Evolutionary conservation across 2,888 invertebrate genomes (phyloP).

Genomic region (Polydrusus tereticollis): DNA sequence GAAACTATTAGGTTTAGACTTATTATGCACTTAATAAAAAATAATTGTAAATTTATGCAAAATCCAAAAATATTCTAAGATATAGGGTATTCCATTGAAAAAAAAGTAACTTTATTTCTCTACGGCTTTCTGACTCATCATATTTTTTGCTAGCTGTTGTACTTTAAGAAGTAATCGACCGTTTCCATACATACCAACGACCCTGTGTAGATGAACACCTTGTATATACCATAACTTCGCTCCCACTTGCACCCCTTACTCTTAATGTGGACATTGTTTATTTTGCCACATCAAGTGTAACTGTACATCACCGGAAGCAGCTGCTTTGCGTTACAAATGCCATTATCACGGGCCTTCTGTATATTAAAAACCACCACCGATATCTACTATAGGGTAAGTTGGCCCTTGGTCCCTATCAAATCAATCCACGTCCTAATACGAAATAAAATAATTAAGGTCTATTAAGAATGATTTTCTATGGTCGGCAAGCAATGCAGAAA

Average conservation of each 20-base stretch:
- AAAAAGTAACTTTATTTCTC: too few species aligned
- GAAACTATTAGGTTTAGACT: too few species aligned
- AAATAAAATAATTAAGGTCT: constrained; percentile 22
- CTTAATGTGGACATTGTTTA: constrained; percentile 41
- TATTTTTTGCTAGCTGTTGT: too few species aligned
- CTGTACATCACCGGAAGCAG: constrained; percentile 56
- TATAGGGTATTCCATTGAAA: too few species aligned
- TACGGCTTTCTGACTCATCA: too few species aligned
- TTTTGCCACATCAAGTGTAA: constrained; percentile 48
- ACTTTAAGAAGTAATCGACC: too few species aligned
- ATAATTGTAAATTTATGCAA: too few species aligned
- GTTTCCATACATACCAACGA: too few species aligned
- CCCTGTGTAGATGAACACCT: neutral
- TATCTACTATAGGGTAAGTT: constrained; percentile 31
- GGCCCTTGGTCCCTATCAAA: constrained; percentile 64
- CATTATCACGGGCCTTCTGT: constrained; percentile 54
- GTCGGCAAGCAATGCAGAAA: neutral
- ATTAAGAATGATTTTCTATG: neutral
- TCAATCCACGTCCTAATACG: neutral
- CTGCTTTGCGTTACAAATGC: constrained; percentile 64
- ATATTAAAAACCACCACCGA: constrained; percentile 30
- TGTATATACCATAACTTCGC: too few species aligned
- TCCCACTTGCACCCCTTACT: constrained; percentile 1
- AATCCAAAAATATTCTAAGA: too few species aligned
- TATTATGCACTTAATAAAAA: too few species aligned